phyloP scores from a whole-genome alignment of 2,797 vertebrate genomes.

The Helicolenus hilgendorfi region DNA sequence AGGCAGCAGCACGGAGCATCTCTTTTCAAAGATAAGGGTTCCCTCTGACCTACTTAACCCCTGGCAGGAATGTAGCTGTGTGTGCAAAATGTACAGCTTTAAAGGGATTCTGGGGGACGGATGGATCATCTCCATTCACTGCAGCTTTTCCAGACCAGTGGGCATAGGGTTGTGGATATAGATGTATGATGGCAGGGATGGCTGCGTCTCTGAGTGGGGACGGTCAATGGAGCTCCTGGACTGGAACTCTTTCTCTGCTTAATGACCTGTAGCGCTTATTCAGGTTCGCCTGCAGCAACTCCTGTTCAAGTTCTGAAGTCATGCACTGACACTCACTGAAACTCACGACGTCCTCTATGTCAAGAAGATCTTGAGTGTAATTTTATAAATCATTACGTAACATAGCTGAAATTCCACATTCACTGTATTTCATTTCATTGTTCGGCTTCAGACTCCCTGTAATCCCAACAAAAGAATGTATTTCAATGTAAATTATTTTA shows the following conservation, averaged over 20 bases:
- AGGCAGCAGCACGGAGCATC: conserved; percentile 47
- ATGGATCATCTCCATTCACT: conserved; percentile 82
- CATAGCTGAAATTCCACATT: conserved; percentile 10
- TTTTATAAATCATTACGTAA: conserved; percentile 5
- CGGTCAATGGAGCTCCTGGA: conserved; percentile 57
- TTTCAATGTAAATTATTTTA: conserved; percentile 80
- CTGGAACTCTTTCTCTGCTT: conserved; percentile 63
- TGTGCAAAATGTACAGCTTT: conserved; percentile 81
- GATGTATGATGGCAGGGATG: conserved; percentile 74
- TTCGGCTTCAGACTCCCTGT: conserved; percentile 22
- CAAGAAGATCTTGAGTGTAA: not conserved
- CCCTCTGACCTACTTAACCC: conserved; percentile 79
- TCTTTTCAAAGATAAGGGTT: conserved; percentile 76
- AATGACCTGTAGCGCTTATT: conserved; percentile 58
- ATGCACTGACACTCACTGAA: not conserved
- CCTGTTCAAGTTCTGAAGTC: conserved; percentile 26
- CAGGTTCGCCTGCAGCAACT: conserved; percentile 45
- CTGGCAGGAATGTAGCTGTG: conserved; percentile 81
- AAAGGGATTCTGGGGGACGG: conserved; percentile 71
- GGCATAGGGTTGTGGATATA: conserved; percentile 71
- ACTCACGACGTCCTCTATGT: not conserved
- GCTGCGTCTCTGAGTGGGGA: conserved; percentile 66
- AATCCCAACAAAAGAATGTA: conserved; percentile 52
- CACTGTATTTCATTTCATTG: conserved; percentile 51
- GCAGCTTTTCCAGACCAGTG: conserved; percentile 83